Conservation (phyloP, 2,888 invertebrate species). For the Tetropium fuscum region DNA sequence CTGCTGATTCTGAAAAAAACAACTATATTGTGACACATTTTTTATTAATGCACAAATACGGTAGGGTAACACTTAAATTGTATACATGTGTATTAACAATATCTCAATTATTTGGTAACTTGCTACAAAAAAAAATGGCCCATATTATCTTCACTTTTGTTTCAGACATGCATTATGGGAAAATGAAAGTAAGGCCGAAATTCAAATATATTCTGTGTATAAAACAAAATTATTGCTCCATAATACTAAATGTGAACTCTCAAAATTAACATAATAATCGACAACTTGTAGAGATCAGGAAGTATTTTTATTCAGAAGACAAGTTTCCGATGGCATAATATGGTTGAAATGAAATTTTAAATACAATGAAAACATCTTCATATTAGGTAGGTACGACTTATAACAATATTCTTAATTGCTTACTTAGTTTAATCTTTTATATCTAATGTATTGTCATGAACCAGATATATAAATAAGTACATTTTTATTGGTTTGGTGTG, state of each 20-base stretch:
- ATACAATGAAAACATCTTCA: conserved; percentile 39
- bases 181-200: conserved; percentile 2
- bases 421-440: conserved; percentile 60
- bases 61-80: conserved; percentile 67
- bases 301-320: background rate
- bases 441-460: conserved; percentile 67
- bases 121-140: conserved; percentile 58
- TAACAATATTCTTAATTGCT: conserved; percentile 62
- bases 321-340: conserved; percentile 21
- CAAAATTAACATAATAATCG: conserved; percentile 1
- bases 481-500: conserved; percentile 42
- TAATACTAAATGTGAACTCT: background rate
- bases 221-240: conserved; percentile 7
- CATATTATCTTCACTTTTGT: conserved; percentile 27
- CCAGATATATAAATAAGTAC: conserved; percentile 57
- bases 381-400: conserved; percentile 47
- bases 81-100: conserved; percentile 67
- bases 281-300: conserved; percentile 8
- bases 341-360: conserved; percentile 37
- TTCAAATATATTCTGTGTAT: background rate
- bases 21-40: conserved; percentile 36
- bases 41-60: conserved; percentile 68
- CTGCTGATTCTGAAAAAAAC: background rate
- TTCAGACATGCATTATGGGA: conserved; percentile 17
- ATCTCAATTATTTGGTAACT: conserved; percentile 61